Evolutionary conservation across 1,140 invertebrate species (phyloP).

Genomic region (Macrotrachela quadricornifera): DNA sequence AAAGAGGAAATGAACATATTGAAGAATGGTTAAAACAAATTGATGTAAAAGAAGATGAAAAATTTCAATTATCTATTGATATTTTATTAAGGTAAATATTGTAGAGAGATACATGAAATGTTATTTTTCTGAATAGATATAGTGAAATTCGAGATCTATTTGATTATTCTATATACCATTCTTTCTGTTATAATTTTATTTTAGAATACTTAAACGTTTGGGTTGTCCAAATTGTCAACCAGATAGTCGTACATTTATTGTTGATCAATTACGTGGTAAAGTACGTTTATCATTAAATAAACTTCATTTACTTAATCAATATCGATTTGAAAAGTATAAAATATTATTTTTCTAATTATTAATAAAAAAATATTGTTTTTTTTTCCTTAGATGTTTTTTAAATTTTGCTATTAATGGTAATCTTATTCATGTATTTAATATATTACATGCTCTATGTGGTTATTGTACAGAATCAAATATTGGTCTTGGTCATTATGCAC

Average conservation of each 20-base stretch:
- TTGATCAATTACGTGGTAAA: conserved; percentile 3
- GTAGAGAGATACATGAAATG: not conserved
- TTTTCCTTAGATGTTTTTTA: too few relatives aligned
- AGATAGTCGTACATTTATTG: not conserved
- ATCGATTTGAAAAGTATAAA: too few relatives aligned
- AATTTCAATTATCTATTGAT: conserved; percentile 3
- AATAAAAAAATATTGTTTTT: too few relatives aligned
- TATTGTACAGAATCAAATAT: not conserved
- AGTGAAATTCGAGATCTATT: too few relatives aligned
- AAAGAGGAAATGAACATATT: not conserved
- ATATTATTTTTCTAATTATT: too few relatives aligned
- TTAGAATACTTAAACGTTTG: conserved; percentile 3
- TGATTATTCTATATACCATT: too few relatives aligned
- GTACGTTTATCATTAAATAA: not conserved
- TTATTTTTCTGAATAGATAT: not conserved
- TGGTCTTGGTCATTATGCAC: conserved; percentile 5
- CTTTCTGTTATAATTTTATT: too few relatives aligned
- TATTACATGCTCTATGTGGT: conserved; percentile 5
- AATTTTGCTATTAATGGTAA: not conserved
- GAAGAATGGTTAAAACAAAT: conserved; percentile 2
- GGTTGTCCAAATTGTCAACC: conserved; percentile 6
- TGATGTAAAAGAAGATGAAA: conserved; percentile 1
- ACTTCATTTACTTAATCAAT: too few relatives aligned
- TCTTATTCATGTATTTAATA: conserved; percentile 1
- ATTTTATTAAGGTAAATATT: not conserved